These are phyloP conservation scores for Amblyopsis hoosieri DNA, from an alignment of 2,797 vertebrate species.

Conservation along the genomic window DNA sequence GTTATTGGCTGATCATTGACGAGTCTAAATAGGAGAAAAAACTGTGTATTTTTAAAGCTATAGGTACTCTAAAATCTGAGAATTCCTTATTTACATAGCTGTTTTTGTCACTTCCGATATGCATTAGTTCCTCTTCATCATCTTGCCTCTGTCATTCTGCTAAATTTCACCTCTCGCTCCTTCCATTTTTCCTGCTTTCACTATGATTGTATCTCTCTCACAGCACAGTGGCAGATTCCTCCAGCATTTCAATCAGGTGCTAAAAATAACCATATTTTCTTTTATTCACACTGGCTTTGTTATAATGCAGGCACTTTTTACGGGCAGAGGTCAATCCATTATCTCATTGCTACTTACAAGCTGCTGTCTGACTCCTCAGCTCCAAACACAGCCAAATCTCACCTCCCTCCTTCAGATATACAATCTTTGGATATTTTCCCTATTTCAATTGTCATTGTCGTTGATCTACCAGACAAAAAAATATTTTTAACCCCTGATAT, in stretches of 20 bases:
- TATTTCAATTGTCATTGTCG: constrained; percentile 14
- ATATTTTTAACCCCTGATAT: neutral
- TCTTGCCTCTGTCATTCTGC: constrained; percentile 12
- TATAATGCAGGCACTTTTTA: constrained; percentile 78
- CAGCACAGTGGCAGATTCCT: constrained; percentile 74
- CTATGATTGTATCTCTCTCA: constrained; percentile 65
- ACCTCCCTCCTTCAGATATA: constrained; percentile 26
- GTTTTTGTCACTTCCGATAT: constrained; percentile 5
- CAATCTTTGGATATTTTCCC: constrained; percentile 23
- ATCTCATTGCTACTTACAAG: constrained; percentile 70
- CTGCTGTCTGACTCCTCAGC: constrained; percentile 56
- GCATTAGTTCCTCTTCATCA: constrained; percentile 24
- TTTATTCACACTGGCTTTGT: constrained; percentile 83
- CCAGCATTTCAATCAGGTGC: constrained; percentile 79
- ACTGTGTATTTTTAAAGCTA: neutral
- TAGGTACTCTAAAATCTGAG: neutral
- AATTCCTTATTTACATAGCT: constrained; percentile 13
- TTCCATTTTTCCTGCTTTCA: constrained; percentile 16
- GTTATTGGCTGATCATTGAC: constrained; percentile 11
- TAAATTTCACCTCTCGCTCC: constrained; percentile 32
- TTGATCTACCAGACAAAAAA: neutral
- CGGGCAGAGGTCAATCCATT: constrained; percentile 86
- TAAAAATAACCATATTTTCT: constrained; percentile 85
- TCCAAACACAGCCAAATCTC: constrained; percentile 35
- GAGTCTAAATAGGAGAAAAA: neutral